Evolutionary conservation across 2,113 vertebrate species (phyloP).

Genomic region (Ailuropoda melanoleuca): DNA sequence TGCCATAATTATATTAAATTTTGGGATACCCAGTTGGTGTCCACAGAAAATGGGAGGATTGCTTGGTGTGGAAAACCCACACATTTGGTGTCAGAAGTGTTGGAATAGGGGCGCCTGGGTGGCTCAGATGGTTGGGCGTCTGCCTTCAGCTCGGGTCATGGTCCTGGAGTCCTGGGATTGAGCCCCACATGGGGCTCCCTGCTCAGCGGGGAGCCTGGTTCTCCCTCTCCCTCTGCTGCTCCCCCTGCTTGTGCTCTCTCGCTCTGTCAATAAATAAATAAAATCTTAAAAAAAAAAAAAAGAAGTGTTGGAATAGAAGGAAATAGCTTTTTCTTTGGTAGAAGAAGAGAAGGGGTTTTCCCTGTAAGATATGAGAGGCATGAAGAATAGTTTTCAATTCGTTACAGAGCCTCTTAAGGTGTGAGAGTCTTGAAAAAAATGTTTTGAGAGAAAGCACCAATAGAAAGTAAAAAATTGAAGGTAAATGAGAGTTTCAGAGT

Average conservation of each 20-base stretch:
- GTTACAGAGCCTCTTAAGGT: neutral
- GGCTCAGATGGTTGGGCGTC: no score
- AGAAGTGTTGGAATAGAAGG: neutral
- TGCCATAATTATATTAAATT: neutral
- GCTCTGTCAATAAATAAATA: no score
- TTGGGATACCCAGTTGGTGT: neutral
- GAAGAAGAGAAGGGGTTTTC: neutral
- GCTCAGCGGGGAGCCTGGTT: no score
- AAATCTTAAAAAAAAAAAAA: no score
- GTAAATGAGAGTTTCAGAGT: neutral
- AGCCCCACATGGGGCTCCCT: no score
- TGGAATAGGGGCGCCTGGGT: neutral
- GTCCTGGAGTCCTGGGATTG: no score
- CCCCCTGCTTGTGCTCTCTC: no score
- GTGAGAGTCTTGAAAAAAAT: neutral
- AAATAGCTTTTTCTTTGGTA: neutral
- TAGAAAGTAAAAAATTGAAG: neutral
- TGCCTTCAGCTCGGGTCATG: no score
- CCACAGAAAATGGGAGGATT: neutral
- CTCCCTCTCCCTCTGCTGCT: no score
- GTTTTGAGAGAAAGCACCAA: neutral
- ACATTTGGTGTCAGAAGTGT: neutral
- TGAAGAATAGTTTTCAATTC: neutral
- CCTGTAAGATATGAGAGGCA: neutral
- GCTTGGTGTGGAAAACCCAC: neutral